A percentile compares a stretch with the other conserved stretches of the same genome.
These are phyloP conservation scores for Sphaeridia pumilis DNA, from an alignment of 2,888 invertebrate species.

Conservation along the genomic window DNA sequence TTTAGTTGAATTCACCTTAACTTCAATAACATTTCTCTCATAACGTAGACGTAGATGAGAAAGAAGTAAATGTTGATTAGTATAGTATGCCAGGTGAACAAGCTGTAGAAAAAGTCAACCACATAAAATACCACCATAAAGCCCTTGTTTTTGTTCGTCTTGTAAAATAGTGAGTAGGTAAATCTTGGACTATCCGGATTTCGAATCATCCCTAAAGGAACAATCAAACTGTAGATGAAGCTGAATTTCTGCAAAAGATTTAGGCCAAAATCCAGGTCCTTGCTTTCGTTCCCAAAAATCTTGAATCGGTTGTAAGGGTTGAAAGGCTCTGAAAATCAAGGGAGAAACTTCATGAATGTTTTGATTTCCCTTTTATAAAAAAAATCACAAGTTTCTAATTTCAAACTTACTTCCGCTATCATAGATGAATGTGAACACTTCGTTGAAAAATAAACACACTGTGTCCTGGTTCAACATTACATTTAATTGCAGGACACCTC, in stretches of 20 bases:
- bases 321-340: no score
- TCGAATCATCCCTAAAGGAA: slow-evolving; percentile 1
- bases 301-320: no score
- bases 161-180: background rate
- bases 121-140: background rate
- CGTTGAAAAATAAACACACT: background rate
- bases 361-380: no score
- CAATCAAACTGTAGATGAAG: background rate
- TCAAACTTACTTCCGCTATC: background rate
- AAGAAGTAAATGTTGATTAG: slow-evolving; percentile 4
- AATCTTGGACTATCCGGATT: slow-evolving; percentile 1
- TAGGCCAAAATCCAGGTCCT: background rate
- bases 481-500: background rate
- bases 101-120: background rate
- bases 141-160: background rate
- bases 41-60: background rate
- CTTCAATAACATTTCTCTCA: no score
- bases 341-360: no score
- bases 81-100: slow-evolving; percentile 4
- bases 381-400: no score
- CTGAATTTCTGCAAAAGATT: background rate
- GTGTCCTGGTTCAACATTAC: background rate
- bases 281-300: background rate
- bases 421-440: background rate
- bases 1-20: no score